A percentile compares a stretch with the other conserved stretches of the same genome.
These are phyloP conservation scores for Ramazzottius varieornatus DNA, from an alignment of 2,888 invertebrate genomes.

Conservation along the genomic window DNA sequence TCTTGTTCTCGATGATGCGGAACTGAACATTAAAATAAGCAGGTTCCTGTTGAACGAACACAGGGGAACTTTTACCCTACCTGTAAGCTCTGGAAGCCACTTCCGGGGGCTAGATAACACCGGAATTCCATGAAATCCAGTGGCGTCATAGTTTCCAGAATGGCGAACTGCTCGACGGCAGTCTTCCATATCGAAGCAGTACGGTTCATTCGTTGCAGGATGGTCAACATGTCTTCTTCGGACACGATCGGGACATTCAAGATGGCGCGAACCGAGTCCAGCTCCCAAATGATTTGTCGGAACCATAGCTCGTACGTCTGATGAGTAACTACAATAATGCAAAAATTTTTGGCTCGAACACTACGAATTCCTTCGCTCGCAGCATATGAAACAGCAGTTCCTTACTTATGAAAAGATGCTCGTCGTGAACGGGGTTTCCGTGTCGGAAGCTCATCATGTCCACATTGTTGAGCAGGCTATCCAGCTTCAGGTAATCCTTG, in stretches of 20 bases:
- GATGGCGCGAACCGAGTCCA: constrained; percentile 63
- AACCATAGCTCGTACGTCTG: constrained; percentile 86
- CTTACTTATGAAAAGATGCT: constrained; percentile 83
- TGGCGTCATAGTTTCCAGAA: constrained; percentile 95
- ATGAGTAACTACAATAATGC: neutral
- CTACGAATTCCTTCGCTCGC: neutral
- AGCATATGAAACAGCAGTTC: neutral
- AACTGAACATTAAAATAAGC: constrained; percentile 33
- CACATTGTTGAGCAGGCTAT: neutral
- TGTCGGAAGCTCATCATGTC: neutral
- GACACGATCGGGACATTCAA: constrained; percentile 46
- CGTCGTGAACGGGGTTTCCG: constrained; percentile 61
- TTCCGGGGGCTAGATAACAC: constrained; percentile 66
- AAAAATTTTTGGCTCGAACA: neutral
- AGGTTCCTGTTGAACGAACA: too few relatives aligned
- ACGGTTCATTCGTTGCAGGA: constrained; percentile 63
- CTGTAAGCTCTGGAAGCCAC: constrained; percentile 80
- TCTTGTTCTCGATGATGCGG: constrained; percentile 74
- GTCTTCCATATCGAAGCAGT: constrained; percentile 54
- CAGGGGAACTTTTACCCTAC: too few relatives aligned
- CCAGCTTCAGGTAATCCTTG: constrained; percentile 1
- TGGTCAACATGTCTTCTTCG: constrained; percentile 70
- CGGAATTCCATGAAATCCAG: constrained; percentile 88
- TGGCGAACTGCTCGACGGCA: constrained; percentile 71
- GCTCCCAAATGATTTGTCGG: constrained; percentile 87